phyloP scores from a whole-genome alignment of 2,113 vertebrate genomes.

The Laterallus jamaicensis region DNA sequence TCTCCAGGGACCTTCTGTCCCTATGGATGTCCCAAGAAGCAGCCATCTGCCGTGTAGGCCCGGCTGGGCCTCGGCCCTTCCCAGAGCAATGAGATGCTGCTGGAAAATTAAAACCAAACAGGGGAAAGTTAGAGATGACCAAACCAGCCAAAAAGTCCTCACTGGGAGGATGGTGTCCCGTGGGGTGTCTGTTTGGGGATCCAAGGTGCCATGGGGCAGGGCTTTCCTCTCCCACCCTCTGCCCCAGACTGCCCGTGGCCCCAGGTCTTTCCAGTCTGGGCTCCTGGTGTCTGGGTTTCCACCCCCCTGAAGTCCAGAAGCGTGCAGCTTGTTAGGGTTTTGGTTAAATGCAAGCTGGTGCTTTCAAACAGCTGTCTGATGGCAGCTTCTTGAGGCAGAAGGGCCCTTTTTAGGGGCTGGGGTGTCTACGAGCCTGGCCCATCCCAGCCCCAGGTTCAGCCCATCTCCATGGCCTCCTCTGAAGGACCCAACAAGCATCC shows the following conservation, averaged over 20 bases:
- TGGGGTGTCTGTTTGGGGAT: rapidly evolving
- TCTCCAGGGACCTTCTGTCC: background rate
- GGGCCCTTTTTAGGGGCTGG: background rate
- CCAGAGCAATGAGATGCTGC: background rate
- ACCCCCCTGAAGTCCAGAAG: background rate
- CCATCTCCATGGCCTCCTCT: background rate
- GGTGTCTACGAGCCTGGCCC: background rate
- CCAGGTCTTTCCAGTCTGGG: background rate
- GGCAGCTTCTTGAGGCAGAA: background rate
- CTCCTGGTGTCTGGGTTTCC: background rate
- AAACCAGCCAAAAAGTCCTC: rapidly evolving
- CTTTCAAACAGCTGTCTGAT: background rate
- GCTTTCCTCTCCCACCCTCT: background rate
- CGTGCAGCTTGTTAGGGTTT: background rate
- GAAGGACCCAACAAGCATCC: background rate
- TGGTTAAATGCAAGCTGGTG: background rate
- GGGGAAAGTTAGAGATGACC: background rate
- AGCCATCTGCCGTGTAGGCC: too few species aligned
- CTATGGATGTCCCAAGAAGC: too few species aligned
- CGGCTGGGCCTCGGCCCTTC: background rate
- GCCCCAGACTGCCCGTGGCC: background rate
- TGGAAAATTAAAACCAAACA: background rate
- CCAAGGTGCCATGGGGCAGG: rapidly evolving
- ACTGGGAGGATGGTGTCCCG: rapidly evolving
- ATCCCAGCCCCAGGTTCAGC: background rate